phyloP scores from a whole-genome alignment of 2,797 vertebrate species.

The Aplochiton taeniatus region DNA sequence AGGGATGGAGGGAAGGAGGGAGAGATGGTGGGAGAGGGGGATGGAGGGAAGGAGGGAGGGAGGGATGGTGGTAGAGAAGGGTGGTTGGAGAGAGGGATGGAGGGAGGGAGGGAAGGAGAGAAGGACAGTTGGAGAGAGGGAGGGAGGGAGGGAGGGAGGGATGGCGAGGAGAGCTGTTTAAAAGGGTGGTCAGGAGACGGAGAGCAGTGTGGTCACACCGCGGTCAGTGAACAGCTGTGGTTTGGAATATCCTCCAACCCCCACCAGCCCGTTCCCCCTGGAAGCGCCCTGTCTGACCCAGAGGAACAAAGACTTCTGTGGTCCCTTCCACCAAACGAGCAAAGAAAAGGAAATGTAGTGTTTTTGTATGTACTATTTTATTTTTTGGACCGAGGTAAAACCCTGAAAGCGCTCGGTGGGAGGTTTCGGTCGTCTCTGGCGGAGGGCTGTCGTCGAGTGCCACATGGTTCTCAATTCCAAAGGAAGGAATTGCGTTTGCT shows the following conservation, averaged over 20 bases:
- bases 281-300: constrained; percentile 49
- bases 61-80: constrained; percentile 20
- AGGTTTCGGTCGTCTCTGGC: constrained; percentile 59
- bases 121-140: constrained; percentile 27
- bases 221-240: constrained; percentile 69
- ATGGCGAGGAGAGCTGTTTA: constrained; percentile 45
- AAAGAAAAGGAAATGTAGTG: constrained; percentile 61
- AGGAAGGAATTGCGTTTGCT: constrained; percentile 56
- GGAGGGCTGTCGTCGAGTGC: constrained; percentile 52
- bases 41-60: too few species aligned
- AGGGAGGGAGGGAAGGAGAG: background rate
- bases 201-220: constrained; percentile 60
- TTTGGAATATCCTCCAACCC: constrained; percentile 36
- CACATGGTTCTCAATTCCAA: constrained; percentile 51
- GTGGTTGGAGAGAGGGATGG: background rate
- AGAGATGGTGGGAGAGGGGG: constrained; percentile 15
- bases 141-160: background rate
- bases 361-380: constrained; percentile 26
- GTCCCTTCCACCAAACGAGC: constrained; percentile 55
- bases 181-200: constrained; percentile 62
- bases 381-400: constrained; percentile 46
- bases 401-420: constrained; percentile 57
- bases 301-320: constrained; percentile 66
- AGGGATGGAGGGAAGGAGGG: background rate
- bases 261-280: constrained; percentile 34